Evolutionary conservation across 2,113 vertebrate genomes (phyloP), one percentile per base, ranked within the genome.

Genomic region (Sterna hirundo): DNA sequence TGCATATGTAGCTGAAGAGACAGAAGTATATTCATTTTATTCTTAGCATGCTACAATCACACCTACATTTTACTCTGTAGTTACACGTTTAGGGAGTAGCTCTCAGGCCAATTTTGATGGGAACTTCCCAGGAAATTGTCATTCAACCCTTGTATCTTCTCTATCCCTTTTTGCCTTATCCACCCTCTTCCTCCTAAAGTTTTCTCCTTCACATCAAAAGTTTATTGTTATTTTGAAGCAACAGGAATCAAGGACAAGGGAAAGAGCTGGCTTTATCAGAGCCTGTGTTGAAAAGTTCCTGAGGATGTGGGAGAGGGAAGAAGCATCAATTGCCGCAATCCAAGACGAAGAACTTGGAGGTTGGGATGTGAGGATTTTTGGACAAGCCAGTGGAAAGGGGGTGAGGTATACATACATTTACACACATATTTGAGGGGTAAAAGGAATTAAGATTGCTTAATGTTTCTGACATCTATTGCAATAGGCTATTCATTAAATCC

Each of bases 191-290:
- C 60, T 89, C 47, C 86, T 51, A 42, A 92, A 94, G 58, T 84
- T 86, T 88, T 84, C 69, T 92, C 55, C 60, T 84, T 88, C 65
- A 47, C 40, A 44, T 81, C 69, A 86, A 38, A 94, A 91, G 47
- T 82, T 81, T 49, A 84, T 52, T 60, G 29, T 23, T 86, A 64
- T 46, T 96, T 91, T 86, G 77, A 96, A 91, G 69, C 18, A 88
- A 88, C 7, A 72, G 23, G 20, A 64, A 94, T 57, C 83, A 87
- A 96, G 77, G 78, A 82, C 30, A 79, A 93, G 21, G 38, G 22
- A 85, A 34, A 70, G 72, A 94, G 32, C 27, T 79, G 36, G 61
- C 30, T 82, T 27, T 79, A 13, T 64, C 49, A 34, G 23, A 78
- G 9, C 8, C 34, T 34, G 8, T 68, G 44, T 29, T 38, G 61